Conservation (phyloP, 2,113 vertebrate species). For the Micronycteris hirsuta region DNA sequence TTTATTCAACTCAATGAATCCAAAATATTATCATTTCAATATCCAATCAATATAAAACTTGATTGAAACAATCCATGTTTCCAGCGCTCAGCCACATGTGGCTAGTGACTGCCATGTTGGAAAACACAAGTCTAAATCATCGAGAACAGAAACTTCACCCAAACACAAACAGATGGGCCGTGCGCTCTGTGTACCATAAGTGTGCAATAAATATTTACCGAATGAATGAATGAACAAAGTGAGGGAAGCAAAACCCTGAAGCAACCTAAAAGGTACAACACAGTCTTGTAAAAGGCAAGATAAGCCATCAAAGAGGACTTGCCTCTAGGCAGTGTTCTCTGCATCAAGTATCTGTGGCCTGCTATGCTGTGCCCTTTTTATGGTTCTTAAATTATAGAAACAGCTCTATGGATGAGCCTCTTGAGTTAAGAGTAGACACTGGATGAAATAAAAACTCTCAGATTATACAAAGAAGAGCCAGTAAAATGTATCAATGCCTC, state of each 20-base stretch:
- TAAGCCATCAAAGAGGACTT: not conserved
- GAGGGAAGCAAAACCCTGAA: not conserved
- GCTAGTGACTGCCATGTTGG: not conserved
- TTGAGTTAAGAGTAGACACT: not conserved
- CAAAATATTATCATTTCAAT: slow-evolving; percentile 9
- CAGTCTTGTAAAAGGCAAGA: not conserved
- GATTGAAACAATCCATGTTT: not conserved
- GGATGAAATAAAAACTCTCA: not conserved
- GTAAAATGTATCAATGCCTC: not conserved
- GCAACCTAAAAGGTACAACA: not conserved
- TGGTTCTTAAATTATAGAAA: not conserved
- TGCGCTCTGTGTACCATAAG: not conserved
- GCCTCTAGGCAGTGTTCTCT: not conserved
- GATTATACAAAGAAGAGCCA: not conserved
- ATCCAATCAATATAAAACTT: not conserved
- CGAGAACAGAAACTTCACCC: not conserved
- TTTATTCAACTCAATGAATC: not conserved
- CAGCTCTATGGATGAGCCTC: not conserved
- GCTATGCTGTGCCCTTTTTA: not conserved
- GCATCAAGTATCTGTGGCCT: not conserved
- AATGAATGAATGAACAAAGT: not conserved
- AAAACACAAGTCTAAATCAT: not conserved
- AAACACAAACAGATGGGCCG: not conserved
- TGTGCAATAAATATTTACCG: not conserved
- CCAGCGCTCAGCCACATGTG: not conserved